Evolutionary conservation across 1,140 invertebrate genomes (phyloP), one percentile per base, ranked within the genome.

Genomic region (Bicyclus anynana): DNA sequence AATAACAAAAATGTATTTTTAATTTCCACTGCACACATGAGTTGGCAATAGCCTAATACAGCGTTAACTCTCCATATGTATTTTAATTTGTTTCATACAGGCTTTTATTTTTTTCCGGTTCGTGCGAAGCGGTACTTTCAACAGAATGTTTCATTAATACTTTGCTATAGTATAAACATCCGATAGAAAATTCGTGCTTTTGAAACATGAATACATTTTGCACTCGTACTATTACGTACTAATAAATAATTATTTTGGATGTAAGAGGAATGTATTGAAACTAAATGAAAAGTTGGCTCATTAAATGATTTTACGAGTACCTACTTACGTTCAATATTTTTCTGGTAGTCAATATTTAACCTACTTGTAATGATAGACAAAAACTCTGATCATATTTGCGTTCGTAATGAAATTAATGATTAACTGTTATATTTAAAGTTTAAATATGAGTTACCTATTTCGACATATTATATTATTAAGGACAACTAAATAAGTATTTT

Each of bases 131-230:
- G 37, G 16, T 29, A 44, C 38, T 44, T 58, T 44, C 27, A 51
- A 33, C 48, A 20, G 49, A 50, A 58, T 51, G 55, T 58, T 58
- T 57, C 47, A 44, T 42, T 58, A 44, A 58, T 42, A 56, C 35
- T 23, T 58, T 13, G 17, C 48, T 44, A 35, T 58, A 58, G 44
- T 50, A 37, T 37, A 14, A 10, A 46, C 54, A 56, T 29, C 48
- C 38, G 48, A 58, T 58, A 37, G 26, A 33, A 51, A 50, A 51
- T 35, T 51, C 40, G 23, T 58, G 27, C 49, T 51, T 58, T 58
- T 47, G 54, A 29, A 56, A 49, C 46, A 40, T 56, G 23, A 56
- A 49, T 56, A 33, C 29, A 33, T 12, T 10, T 12, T 33, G n/a
- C 10, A 4, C 23, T 23, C n/a, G 7, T 33, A 33, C 12, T 33